These are phyloP conservation scores for Andinoacara biseriatus DNA, from an alignment of 2,113 vertebrate species.

Conservation along the genomic window DNA sequence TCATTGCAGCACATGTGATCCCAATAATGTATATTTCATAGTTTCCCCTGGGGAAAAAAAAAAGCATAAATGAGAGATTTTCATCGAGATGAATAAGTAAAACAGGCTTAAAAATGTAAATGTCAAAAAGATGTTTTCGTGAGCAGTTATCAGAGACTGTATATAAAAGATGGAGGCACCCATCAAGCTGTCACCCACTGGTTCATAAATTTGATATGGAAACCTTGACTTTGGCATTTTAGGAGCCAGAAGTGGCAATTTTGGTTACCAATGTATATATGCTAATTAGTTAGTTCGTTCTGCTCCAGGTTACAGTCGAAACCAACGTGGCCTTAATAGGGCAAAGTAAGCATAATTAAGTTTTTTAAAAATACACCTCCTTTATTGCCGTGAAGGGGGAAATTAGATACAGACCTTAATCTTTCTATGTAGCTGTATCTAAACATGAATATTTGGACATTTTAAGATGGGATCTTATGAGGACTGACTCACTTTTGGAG, in stretches of 20 bases:
- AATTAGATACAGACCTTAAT: background rate
- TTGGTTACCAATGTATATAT: no score
- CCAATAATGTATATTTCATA: background rate
- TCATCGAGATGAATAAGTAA: background rate
- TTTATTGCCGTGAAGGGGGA: background rate
- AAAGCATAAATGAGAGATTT: background rate
- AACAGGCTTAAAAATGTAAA: no score
- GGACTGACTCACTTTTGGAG: conserved; percentile 1
- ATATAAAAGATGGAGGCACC: no score
- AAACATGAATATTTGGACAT: background rate
- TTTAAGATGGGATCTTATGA: background rate
- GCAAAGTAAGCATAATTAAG: no score
- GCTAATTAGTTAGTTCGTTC: background rate
- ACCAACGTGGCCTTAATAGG: no score
- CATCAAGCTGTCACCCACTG: no score
- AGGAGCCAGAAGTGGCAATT: no score
- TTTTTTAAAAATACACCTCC: background rate
- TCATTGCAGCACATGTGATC: background rate
- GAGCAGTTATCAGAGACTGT: background rate
- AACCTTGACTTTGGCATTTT: no score
- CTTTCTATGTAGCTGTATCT: rapidly evolving
- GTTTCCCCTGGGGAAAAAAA: background rate
- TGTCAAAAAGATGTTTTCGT: background rate
- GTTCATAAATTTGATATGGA: no score
- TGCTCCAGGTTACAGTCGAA: no score